Conservation (phyloP, 1,140 invertebrate genomes). For the Diploscapter pachys region DNA sequence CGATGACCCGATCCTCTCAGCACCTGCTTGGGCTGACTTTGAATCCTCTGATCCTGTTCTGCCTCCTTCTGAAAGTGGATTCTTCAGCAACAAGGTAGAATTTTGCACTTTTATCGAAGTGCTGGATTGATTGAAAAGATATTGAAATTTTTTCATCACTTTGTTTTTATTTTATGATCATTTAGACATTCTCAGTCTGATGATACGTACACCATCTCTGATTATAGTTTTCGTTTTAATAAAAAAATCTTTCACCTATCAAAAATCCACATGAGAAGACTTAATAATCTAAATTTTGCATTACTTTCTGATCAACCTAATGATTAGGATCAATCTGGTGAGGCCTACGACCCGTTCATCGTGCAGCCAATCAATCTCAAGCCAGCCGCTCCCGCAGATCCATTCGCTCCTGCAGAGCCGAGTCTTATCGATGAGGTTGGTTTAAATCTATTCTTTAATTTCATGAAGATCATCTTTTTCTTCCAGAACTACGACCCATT, state of each 20-base stretch:
- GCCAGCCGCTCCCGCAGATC: slow-evolving; percentile 26
- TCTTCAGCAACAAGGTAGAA: slow-evolving; percentile 41
- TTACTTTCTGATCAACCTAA: no score
- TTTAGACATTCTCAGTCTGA: no score
- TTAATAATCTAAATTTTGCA: no score
- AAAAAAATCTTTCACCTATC: no score
- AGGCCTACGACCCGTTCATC: no score
- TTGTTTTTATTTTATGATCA: no score
- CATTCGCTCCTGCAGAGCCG: slow-evolving; percentile 35
- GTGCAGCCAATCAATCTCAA: no score
- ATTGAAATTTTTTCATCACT: no score
- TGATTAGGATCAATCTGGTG: no score
- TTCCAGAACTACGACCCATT: slow-evolving; percentile 54
- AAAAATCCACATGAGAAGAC: no score
- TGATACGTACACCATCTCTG: neutral
- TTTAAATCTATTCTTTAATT: slow-evolving; percentile 3
- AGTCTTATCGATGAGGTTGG: slow-evolving; percentile 35
- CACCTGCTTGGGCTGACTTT: slow-evolving; percentile 46
- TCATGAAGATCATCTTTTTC: neutral
- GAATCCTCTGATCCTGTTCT: slow-evolving; percentile 32
- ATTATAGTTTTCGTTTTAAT: slow-evolving; percentile 32
- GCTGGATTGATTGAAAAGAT: no score
- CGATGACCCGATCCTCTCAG: slow-evolving; percentile 26
- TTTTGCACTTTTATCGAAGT: no score
- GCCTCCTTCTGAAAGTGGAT: slow-evolving; percentile 49